These are phyloP conservation scores for Corythornis cristatus DNA, from an alignment of 2,113 vertebrate genomes.

Conservation along the genomic window DNA sequence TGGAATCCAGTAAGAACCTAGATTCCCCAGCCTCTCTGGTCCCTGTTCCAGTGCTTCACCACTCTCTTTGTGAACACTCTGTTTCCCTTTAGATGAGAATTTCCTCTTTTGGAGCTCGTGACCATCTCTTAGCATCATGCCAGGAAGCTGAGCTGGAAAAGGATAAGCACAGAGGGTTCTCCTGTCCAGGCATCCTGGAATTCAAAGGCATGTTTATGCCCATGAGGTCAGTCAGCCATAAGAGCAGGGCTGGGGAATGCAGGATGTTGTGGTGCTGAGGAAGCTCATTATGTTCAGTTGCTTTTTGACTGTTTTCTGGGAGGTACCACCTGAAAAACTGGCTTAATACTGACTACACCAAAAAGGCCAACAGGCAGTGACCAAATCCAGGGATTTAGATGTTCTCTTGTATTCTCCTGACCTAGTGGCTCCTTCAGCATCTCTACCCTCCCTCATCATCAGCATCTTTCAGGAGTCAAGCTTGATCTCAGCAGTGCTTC, in stretches of 20 bases:
- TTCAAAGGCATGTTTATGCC: background rate
- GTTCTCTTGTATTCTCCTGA: background rate
- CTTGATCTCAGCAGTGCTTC: background rate
- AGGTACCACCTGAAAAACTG: background rate
- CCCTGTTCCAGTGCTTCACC: background rate
- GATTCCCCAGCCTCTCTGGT: background rate
- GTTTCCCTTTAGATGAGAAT: background rate
- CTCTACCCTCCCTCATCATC: background rate
- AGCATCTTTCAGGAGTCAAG: background rate
- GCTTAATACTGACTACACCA: background rate
- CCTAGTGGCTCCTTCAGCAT: background rate
- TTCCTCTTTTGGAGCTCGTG: background rate
- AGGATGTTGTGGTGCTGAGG: background rate
- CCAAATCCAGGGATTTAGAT: background rate
- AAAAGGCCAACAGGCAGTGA: background rate
- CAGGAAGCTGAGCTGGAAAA: background rate
- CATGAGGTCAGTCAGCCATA: background rate
- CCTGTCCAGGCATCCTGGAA: background rate
- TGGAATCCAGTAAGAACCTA: background rate
- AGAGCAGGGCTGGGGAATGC: background rate
- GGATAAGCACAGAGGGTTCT: background rate
- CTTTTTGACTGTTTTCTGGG: background rate
- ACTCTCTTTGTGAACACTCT: background rate
- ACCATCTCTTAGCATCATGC: background rate
- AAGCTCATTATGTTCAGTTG: background rate